phyloP scores from a whole-genome alignment of 2,797 vertebrate species.

The Jordanella pulchra region DNA sequence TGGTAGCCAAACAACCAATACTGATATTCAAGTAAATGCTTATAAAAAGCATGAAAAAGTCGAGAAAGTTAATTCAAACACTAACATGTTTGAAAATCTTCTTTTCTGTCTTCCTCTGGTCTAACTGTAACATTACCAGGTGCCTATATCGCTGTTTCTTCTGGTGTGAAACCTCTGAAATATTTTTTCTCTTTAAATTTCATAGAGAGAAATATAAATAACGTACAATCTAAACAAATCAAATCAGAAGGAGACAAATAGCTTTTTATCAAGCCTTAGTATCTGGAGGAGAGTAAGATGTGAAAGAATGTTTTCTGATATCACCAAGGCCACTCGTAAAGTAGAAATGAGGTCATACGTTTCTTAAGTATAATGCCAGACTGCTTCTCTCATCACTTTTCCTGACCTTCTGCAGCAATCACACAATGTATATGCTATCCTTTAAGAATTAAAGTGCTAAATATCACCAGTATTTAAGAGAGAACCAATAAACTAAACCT shows the following conservation, averaged over 20 bases:
- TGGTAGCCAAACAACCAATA: slow-evolving; percentile 70
- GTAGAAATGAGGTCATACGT: neutral
- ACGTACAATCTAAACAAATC: slow-evolving; percentile 7
- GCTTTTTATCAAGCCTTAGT: slow-evolving; percentile 19
- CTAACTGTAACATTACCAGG: neutral
- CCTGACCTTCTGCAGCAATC: slow-evolving; percentile 11
- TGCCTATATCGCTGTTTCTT: slow-evolving; percentile 17
- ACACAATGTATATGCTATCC: neutral
- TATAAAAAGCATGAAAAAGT: slow-evolving; percentile 62
- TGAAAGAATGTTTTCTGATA: slow-evolving; percentile 21
- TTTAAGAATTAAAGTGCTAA: neutral
- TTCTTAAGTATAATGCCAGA: neutral
- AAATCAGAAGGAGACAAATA: slow-evolving; percentile 15
- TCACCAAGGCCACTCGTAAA: slow-evolving; percentile 10
- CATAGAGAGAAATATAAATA: slow-evolving; percentile 15
- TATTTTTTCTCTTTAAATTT: slow-evolving; percentile 50
- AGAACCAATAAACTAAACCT: slow-evolving; percentile 1
- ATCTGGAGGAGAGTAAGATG: slow-evolving; percentile 12
- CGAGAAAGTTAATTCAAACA: slow-evolving; percentile 42
- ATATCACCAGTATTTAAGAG: neutral
- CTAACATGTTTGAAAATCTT: slow-evolving; percentile 35
- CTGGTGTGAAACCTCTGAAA: slow-evolving; percentile 30
- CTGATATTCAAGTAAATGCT: slow-evolving; percentile 68
- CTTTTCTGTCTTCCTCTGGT: neutral
- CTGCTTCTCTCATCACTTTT: slow-evolving; percentile 19